These are phyloP conservation scores for Mycetomoellerius zeteki DNA, from an alignment of 1,140 invertebrate species.

Conservation along the genomic window DNA sequence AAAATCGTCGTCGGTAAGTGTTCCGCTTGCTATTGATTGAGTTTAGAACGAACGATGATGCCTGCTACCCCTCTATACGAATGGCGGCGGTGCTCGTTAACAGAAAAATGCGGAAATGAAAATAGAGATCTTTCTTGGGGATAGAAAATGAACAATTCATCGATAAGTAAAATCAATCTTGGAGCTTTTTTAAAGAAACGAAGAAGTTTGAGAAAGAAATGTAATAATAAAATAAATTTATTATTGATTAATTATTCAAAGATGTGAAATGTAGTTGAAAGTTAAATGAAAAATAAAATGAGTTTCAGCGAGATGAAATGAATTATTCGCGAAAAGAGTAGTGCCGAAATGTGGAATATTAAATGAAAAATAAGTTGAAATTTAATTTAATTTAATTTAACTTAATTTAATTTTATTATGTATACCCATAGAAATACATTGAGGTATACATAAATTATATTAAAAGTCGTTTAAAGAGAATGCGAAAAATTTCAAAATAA, in stretches of 20 bases:
- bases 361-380: neutral
- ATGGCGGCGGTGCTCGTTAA: slow-evolving; percentile 33
- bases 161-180: neutral
- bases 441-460: neutral
- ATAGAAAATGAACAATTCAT: neutral
- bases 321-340: neutral
- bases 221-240: neutral
- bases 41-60: slow-evolving; percentile 57
- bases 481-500: neutral
- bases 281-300: neutral
- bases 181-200: neutral
- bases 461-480: neutral
- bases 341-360: neutral
- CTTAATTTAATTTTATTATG: too few relatives aligned
- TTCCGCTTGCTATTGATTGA: slow-evolving; percentile 72
- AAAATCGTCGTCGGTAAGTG: slow-evolving; percentile 75
- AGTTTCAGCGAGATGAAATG: neutral
- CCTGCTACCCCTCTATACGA: neutral
- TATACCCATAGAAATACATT: too few relatives aligned
- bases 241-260: neutral
- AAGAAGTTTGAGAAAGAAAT: neutral
- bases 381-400: too few relatives aligned
- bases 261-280: neutral
- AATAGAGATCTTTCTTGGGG: neutral
- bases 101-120: neutral